Conservation (phyloP, 30 jellyfish, hydroid and myxozoan species). For the Aurelia coerulea region DNA sequence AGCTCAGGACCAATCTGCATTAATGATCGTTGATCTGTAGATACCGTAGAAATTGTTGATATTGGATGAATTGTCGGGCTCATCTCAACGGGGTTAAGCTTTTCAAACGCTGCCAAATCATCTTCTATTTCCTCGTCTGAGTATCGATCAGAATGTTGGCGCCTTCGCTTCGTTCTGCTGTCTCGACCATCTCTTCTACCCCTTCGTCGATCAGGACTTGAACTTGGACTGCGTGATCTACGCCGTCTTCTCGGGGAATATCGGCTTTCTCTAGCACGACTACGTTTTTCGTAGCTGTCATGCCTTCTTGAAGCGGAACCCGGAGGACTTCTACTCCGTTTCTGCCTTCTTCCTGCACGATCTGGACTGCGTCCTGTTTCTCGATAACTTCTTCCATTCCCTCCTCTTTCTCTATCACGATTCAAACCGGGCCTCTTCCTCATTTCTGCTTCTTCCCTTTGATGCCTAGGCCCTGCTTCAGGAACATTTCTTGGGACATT, state of each 20-base stretch:
- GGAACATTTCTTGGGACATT: too few relatives aligned
- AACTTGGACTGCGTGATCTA: conserved; percentile 51
- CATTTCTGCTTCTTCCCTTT: too few relatives aligned
- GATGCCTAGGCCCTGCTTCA: too few relatives aligned
- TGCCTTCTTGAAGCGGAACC: neutral
- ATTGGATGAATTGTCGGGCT: neutral
- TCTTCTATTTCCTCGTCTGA: neutral
- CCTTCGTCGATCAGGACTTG: conserved; percentile 42
- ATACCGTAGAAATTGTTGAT: neutral
- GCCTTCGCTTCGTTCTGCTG: conserved; percentile 27
- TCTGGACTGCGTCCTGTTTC: conserved; percentile 8
- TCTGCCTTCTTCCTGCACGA: conserved; percentile 3
- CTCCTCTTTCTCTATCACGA: conserved; percentile 17
- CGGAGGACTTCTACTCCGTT: conserved; percentile 13
- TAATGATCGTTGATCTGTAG: too few relatives aligned
- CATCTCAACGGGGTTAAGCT: neutral
- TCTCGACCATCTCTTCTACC: conserved; percentile 7
- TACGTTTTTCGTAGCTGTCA: neutral
- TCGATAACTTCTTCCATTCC: conserved; percentile 42
- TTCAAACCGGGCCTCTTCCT: conserved; percentile 29
- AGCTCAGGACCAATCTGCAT: too few relatives aligned
- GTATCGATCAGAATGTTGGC: conserved; percentile 30
- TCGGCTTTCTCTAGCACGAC: conserved; percentile 2
- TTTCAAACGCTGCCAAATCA: conserved; percentile 9
- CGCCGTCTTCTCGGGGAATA: conserved; percentile 21